phyloP scores from a whole-genome alignment of 2,888 invertebrate species.

The Ypsolopha sequella region DNA sequence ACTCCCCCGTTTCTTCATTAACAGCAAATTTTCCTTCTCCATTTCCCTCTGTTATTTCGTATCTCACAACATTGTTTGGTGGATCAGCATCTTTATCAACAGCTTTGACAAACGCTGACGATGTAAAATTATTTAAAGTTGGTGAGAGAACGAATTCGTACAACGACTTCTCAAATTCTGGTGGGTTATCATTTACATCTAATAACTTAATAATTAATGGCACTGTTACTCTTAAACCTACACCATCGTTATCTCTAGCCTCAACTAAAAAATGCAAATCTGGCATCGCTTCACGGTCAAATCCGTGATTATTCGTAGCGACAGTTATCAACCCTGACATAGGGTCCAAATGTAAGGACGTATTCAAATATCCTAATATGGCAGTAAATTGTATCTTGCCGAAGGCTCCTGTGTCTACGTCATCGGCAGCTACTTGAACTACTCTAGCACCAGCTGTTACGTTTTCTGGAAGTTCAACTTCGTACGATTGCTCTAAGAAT shows the following conservation, averaged over 20 bases:
- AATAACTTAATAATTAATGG: conserved; percentile 81
- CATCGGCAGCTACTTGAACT: conserved; percentile 83
- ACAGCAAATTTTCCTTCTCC: conserved; percentile 80
- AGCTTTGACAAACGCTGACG: conserved; percentile 85
- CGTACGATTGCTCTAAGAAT: conserved; percentile 80
- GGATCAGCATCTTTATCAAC: conserved; percentile 85
- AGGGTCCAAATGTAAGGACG: conserved; percentile 83
- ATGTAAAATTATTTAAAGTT: conserved; percentile 80
- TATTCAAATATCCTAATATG: conserved; percentile 82
- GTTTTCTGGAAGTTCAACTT: conserved; percentile 84
- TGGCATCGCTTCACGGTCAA: conserved; percentile 87
- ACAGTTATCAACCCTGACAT: conserved; percentile 85
- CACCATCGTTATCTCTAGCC: conserved; percentile 89
- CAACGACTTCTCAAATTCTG: conserved; percentile 81
- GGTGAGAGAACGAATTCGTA: conserved; percentile 87
- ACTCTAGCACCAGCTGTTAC: conserved; percentile 80
- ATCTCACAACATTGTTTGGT: conserved; percentile 88
- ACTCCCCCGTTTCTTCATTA: conserved; percentile 79
- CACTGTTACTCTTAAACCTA: conserved; percentile 81
- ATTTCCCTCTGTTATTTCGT: conserved; percentile 85
- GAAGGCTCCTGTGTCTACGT: conserved; percentile 83
- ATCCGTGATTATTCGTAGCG: conserved; percentile 77
- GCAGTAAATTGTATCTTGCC: conserved; percentile 84
- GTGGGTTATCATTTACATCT: conserved; percentile 89
- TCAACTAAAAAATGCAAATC: conserved; percentile 85